Evolutionary conservation across 2,888 invertebrate genomes (phyloP).

Genomic region (Homarus gammarus): DNA sequence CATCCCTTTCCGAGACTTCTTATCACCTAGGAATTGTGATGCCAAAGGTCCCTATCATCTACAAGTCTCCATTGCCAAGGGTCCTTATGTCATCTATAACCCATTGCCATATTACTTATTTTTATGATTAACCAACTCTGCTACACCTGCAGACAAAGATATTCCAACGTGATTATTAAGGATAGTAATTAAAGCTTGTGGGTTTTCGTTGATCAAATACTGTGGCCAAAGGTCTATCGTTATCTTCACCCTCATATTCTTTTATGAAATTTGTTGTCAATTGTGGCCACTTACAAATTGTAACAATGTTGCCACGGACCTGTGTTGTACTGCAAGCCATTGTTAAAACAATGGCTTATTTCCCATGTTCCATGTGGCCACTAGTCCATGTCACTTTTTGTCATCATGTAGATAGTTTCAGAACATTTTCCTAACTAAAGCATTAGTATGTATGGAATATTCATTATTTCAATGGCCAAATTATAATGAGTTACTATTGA

Average conservation of each 20-base stretch:
- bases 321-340: background rate
- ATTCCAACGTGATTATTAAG: background rate
- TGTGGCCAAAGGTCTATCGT: background rate
- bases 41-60: slow-evolving; percentile 24
- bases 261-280: background rate
- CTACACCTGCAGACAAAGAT: background rate
- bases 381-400: background rate
- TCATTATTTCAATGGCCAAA: background rate
- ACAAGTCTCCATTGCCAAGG: background rate
- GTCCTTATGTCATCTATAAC: background rate
- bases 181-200: background rate
- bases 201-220: background rate
- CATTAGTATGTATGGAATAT: background rate
- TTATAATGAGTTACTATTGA: background rate
- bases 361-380: background rate
- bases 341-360: background rate
- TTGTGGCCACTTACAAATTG: background rate
- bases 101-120: background rate
- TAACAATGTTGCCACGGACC: background rate
- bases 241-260: background rate
- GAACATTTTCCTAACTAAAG: background rate
- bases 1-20: background rate
- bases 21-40: slow-evolving; percentile 20
- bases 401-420: background rate
- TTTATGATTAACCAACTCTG: background rate